Evolutionary conservation across 2,888 invertebrate genomes (phyloP).

Genomic region (Allygus modestus): DNA sequence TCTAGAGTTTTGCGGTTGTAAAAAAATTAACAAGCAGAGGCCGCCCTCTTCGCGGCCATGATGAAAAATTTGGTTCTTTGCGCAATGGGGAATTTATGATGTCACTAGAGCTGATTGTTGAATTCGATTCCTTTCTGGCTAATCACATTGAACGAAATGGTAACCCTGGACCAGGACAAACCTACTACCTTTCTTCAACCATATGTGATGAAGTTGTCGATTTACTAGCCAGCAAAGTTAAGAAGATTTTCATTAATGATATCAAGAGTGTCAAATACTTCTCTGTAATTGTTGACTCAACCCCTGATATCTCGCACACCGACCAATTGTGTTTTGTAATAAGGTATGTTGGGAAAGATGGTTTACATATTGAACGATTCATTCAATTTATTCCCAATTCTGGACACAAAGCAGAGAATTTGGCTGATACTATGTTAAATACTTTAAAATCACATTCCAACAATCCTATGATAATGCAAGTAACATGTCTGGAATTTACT

Average conservation of each 20-base stretch:
- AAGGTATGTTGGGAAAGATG: slow-evolving; percentile 25
- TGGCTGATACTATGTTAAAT: slow-evolving; percentile 36
- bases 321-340: slow-evolving; percentile 34
- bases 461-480: too few relatives aligned
- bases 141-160: slow-evolving; percentile 22
- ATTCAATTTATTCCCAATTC: slow-evolving; percentile 42
- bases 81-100: slow-evolving; percentile 49
- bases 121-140: slow-evolving; percentile 29
- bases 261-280: too few relatives aligned
- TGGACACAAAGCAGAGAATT: slow-evolving; percentile 40
- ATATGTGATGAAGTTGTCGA: slow-evolving; percentile 27
- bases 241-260: background rate
- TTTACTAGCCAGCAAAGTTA: slow-evolving; percentile 13
- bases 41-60: slow-evolving; percentile 40
- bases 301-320: too few relatives aligned
- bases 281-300: too few relatives aligned
- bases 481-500: slow-evolving; percentile 14
- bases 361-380: slow-evolving; percentile 32
- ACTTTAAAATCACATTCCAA: slow-evolving; percentile 39
- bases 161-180: slow-evolving; percentile 23
- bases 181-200: slow-evolving; percentile 15
- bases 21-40: slow-evolving; percentile 53
- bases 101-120: slow-evolving; percentile 45
- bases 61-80: slow-evolving; percentile 51
- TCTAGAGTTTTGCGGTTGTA: slow-evolving; percentile 52